phyloP scores from a whole-genome alignment of 2,888 invertebrate species.

The Steinernema carpocapsae region DNA sequence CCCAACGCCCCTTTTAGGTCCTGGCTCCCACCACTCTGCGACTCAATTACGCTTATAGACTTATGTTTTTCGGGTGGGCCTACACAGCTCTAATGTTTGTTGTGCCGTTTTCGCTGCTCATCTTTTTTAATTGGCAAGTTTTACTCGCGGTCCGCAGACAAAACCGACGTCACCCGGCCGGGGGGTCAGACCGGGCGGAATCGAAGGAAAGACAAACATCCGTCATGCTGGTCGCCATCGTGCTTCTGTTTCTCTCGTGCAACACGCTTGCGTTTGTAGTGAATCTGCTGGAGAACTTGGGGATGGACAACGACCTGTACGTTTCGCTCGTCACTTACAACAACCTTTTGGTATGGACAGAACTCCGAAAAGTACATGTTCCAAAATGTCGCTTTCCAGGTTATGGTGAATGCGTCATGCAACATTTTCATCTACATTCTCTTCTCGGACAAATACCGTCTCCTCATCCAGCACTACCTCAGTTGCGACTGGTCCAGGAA shows the following conservation, averaged over 20 bases:
- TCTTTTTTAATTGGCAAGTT: constrained; percentile 61
- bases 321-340: constrained; percentile 56
- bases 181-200: constrained; percentile 34
- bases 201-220: constrained; percentile 61
- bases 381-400: constrained; percentile 47
- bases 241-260: constrained; percentile 60
- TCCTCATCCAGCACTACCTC: constrained; percentile 60
- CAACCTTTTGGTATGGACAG: constrained; percentile 56
- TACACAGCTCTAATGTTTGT: constrained; percentile 54
- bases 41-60: constrained; percentile 41
- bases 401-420: constrained; percentile 63
- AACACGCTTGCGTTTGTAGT: constrained; percentile 62
- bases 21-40: constrained; percentile 41
- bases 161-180: constrained; percentile 41
- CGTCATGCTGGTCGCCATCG: constrained; percentile 63
- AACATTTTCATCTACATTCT: constrained; percentile 66
- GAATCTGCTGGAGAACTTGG: constrained; percentile 64
- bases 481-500: constrained; percentile 59
- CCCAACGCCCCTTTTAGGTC: no score
- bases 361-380: neutral
- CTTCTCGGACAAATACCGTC: constrained; percentile 66
- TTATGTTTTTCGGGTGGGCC: constrained; percentile 63
- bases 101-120: constrained; percentile 59
- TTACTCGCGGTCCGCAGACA: constrained; percentile 51
- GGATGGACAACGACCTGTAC: constrained; percentile 47